phyloP scores from a whole-genome alignment of 2,113 vertebrate species.

The Peromyscus californicus region DNA sequence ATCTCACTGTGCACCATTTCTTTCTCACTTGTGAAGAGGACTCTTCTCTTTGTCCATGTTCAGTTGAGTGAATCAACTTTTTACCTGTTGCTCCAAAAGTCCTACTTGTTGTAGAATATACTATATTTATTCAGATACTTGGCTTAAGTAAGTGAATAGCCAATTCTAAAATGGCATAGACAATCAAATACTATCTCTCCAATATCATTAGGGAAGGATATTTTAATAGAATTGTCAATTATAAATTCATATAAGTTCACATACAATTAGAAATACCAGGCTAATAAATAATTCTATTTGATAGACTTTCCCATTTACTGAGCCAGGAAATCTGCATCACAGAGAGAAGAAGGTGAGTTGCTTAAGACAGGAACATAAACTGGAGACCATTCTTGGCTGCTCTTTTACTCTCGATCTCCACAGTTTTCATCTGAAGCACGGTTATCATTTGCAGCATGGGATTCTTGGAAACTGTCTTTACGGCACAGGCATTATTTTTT shows the following conservation, averaged over 20 bases:
- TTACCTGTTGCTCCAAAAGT: background rate
- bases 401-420: background rate
- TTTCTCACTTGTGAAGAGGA: background rate
- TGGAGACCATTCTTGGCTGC: background rate
- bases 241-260: background rate
- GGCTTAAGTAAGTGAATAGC: constrained; percentile 22
- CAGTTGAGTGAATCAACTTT: background rate
- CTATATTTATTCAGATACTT: constrained; percentile 3
- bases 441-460: background rate
- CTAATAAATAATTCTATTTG: constrained; percentile 54
- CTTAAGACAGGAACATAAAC: background rate
- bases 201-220: constrained; percentile 4
- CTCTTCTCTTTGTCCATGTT: background rate
- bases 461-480: background rate
- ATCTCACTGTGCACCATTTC: background rate
- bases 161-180: background rate
- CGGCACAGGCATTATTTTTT: constrained; percentile 18
- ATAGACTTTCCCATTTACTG: background rate
- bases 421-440: background rate
- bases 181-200: background rate
- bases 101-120: background rate
- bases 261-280: background rate
- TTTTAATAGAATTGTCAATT: constrained; percentile 21
- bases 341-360: background rate
- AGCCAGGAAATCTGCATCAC: constrained; percentile 13